Evolutionary conservation across 2,113 vertebrate genomes (phyloP).

Genomic region (Todiramphus saurophagus): DNA sequence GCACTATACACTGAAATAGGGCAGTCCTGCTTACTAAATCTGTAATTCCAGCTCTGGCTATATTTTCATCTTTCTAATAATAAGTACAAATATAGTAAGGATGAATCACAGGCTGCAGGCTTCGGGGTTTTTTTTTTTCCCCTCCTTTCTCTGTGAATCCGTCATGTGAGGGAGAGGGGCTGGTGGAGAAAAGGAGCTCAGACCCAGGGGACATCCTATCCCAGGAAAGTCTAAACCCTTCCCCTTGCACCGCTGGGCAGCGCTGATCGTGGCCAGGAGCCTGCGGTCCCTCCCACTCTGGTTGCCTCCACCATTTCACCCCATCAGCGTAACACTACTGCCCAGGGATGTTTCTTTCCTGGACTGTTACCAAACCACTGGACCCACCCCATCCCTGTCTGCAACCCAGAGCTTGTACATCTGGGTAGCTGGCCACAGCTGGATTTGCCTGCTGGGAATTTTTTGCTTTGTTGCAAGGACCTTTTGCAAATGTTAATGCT

Average conservation of each 20-base stretch:
- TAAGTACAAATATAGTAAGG: slow-evolving; percentile 60
- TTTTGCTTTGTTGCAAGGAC: slow-evolving; percentile 39
- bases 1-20: slow-evolving; percentile 32
- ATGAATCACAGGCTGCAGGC: slow-evolving; percentile 63
- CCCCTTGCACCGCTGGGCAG: neutral
- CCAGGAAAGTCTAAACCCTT: neutral
- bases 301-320: neutral
- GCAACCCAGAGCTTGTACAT: neutral
- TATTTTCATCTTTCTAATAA: slow-evolving; percentile 68
- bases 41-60: slow-evolving; percentile 45
- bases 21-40: slow-evolving; percentile 59
- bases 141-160: slow-evolving; percentile 5
- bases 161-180: neutral
- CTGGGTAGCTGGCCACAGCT: too few relatives aligned
- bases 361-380: neutral
- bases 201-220: neutral
- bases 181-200: neutral
- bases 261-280: neutral
- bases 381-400: neutral
- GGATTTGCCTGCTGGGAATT: slow-evolving; percentile 35
- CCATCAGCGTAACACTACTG: neutral
- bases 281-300: fast-evolving
- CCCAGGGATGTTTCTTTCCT: neutral
- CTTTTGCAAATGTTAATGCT: slow-evolving; percentile 69
- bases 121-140: neutral